phyloP scores from a whole-genome alignment of 2,797 vertebrate genomes.

The Craterocephalus amniculus region DNA sequence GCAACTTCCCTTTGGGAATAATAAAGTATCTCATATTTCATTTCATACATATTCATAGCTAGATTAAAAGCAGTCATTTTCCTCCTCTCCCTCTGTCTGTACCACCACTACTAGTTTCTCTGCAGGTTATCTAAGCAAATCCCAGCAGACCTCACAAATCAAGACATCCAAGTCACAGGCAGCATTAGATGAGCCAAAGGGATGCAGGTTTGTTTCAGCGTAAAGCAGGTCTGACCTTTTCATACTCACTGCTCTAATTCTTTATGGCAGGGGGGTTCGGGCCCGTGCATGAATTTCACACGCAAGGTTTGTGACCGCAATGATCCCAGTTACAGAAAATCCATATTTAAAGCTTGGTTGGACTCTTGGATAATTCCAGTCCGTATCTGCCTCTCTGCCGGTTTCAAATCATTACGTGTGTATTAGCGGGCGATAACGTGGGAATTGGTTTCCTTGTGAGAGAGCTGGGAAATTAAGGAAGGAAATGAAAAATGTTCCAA shows the following conservation, averaged over 20 bases:
- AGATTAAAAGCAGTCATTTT: constrained; percentile 35
- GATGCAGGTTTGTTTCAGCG: constrained; percentile 39
- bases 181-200: constrained; percentile 30
- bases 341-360: constrained; percentile 42
- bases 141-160: constrained; percentile 27
- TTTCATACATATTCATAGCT: not conserved
- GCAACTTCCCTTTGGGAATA: no score
- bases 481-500: constrained; percentile 59
- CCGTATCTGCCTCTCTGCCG: constrained; percentile 44
- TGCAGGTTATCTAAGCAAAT: constrained; percentile 25
- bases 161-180: constrained; percentile 35
- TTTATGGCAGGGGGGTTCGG: constrained; percentile 49
- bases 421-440: constrained; percentile 64
- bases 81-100: constrained; percentile 4
- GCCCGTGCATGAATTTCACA: constrained; percentile 53
- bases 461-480: constrained; percentile 59
- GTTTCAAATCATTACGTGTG: constrained; percentile 71
- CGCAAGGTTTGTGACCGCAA: constrained; percentile 46
- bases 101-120: constrained; percentile 8
- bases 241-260: constrained; percentile 60
- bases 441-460: constrained; percentile 67
- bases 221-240: constrained; percentile 70
- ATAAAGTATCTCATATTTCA: no score
- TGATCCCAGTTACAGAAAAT: constrained; percentile 33
- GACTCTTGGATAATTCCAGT: constrained; percentile 44